A percentile compares a stretch with the other conserved stretches of the same genome.
Conservation (phyloP, 2,113 vertebrate species). For the Variabilichromis moorii region DNA sequence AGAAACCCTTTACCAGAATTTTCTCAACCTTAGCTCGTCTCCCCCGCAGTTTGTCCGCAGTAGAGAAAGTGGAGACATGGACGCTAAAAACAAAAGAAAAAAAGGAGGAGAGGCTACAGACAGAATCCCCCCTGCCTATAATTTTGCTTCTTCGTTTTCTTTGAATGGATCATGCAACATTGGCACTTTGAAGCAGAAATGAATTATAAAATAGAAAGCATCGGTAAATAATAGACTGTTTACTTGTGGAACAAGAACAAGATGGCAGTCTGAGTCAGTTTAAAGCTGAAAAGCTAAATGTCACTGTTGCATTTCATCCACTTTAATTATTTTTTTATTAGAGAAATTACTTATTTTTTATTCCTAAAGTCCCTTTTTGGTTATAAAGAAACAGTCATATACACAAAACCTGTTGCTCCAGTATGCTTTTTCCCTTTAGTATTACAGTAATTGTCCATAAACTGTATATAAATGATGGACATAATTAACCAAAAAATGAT, state of each 20-base stretch:
- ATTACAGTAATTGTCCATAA: not conserved
- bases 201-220: not conserved
- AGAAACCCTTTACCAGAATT: conserved; percentile 21
- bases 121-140: not conserved
- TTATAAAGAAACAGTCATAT: not conserved
- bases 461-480: not conserved
- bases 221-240: not conserved
- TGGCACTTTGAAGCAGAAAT: not conserved
- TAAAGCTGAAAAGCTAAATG: not conserved
- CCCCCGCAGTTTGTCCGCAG: conserved; percentile 3
- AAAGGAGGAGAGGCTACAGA: not conserved
- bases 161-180: not conserved
- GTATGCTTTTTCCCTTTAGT: not conserved
- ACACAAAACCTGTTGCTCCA: not conserved
- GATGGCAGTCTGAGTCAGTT: not conserved
- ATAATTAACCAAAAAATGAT: not conserved
- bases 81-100: not conserved
- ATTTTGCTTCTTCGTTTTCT: not conserved
- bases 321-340: not conserved
- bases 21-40: conserved; percentile 14
- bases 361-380: not conserved
- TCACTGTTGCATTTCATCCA: not conserved
- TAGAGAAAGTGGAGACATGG: not conserved
- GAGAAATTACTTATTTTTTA: not conserved
- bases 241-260: not conserved